Conservation (phyloP, 2,888 invertebrate species). For the Blastobasis adustella region DNA sequence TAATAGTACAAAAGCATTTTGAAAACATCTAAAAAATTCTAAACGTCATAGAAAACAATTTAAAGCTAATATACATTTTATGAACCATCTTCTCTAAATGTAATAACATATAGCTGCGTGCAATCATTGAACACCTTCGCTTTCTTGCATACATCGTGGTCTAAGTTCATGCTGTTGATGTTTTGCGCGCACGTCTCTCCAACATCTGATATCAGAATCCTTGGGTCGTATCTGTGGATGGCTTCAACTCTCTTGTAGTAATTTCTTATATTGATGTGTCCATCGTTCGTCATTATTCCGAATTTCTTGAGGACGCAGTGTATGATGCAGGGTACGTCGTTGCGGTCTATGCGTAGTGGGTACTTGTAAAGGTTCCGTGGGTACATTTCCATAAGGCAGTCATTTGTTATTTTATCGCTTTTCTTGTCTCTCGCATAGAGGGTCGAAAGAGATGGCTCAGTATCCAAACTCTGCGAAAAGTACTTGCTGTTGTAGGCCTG, state of each 20-base stretch:
- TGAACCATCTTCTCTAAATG: constrained; percentile 25
- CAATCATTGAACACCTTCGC: constrained; percentile 68
- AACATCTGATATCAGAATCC: constrained; percentile 63
- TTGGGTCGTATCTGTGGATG: constrained; percentile 61
- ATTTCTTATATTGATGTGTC: constrained; percentile 55
- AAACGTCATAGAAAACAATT: constrained; percentile 6
- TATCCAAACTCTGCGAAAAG: constrained; percentile 50
- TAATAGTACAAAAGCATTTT: too few relatives aligned
- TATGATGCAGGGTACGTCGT: constrained; percentile 62
- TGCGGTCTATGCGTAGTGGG: constrained; percentile 52
- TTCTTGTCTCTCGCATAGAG: constrained; percentile 56
- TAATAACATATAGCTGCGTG: constrained; percentile 60
- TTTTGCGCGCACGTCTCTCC: constrained; percentile 64
- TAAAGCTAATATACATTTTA: neutral
- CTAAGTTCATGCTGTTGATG: constrained; percentile 61
- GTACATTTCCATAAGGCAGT: constrained; percentile 61
- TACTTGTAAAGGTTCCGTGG: constrained; percentile 59
- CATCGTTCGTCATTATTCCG: constrained; percentile 64
- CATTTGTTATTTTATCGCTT: constrained; percentile 53
- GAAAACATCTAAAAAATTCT: constrained; percentile 1
- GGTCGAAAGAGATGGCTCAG: constrained; percentile 55
- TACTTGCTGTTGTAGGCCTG: constrained; percentile 41
- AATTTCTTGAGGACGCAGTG: constrained; percentile 66
- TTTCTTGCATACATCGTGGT: constrained; percentile 64
- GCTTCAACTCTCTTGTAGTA: constrained; percentile 61